phyloP scores from a whole-genome alignment of 2,888 invertebrate species.

The Lucinisca nassula region DNA sequence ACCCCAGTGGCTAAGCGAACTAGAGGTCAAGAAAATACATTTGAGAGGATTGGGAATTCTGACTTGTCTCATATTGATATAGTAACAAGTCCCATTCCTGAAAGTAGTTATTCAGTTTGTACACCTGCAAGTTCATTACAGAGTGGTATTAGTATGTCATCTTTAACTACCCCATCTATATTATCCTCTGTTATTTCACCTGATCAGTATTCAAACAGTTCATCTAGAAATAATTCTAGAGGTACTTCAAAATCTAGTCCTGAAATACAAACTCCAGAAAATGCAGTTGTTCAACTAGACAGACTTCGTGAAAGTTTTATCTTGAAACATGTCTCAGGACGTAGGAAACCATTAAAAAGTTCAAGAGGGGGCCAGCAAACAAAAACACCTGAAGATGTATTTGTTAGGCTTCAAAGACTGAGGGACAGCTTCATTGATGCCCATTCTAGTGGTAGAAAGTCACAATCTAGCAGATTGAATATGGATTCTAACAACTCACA shows the following conservation, averaged over 20 bases:
- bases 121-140: slow-evolving; percentile 50
- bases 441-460: not conserved
- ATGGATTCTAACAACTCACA: slow-evolving; percentile 12
- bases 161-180: slow-evolving; percentile 42
- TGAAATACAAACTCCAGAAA: not conserved
- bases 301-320: slow-evolving; percentile 66
- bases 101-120: slow-evolving; percentile 24
- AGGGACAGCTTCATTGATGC: not conserved
- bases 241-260: not conserved
- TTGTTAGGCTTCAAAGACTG: not conserved
- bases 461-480: not conserved
- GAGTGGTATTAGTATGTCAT: not conserved
- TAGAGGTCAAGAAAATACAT: slow-evolving; percentile 31
- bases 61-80: slow-evolving; percentile 73
- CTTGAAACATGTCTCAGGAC: slow-evolving; percentile 41
- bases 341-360: not conserved
- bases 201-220: slow-evolving; percentile 1
- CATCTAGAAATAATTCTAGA: not conserved
- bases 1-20: slow-evolving; percentile 74
- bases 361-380: not conserved
- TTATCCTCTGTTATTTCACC: slow-evolving; percentile 15
- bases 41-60: slow-evolving; percentile 51
- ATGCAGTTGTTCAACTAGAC: slow-evolving; percentile 54
- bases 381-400: not conserved
- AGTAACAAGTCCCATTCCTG: slow-evolving; percentile 51